Evolutionary conservation across 2,888 invertebrate genomes (phyloP).

Genomic region (Eurytoma californica): DNA sequence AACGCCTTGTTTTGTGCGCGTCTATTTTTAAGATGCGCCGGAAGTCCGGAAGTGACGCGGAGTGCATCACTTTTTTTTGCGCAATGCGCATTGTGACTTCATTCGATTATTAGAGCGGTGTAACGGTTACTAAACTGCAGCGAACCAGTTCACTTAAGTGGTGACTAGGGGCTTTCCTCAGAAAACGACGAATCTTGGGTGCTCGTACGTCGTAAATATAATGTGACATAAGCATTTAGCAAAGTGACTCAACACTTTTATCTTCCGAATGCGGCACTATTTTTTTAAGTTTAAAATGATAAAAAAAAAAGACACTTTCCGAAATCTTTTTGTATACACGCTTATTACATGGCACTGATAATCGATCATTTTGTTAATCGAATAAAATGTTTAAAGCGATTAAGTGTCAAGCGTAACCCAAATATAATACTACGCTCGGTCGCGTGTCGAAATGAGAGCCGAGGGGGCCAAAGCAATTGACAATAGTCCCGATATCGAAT

Average conservation of each 20-base stretch:
- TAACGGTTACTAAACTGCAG: constrained; percentile 22
- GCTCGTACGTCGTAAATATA: neutral
- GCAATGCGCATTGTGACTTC: constrained; percentile 32
- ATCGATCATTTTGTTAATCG: too few species aligned
- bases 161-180: constrained; percentile 32
- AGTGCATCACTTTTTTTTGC: constrained; percentile 16
- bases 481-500: constrained; percentile 23
- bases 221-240: neutral
- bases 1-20: neutral
- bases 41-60: constrained; percentile 11
- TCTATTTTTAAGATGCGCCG: neutral
- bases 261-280: too few species aligned
- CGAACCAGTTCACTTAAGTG: constrained; percentile 35
- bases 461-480: neutral
- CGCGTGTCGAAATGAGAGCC: neutral
- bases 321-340: too few species aligned
- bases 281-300: too few species aligned
- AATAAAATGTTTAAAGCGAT: too few species aligned
- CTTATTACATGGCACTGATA: too few species aligned
- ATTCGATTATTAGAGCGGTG: constrained; percentile 12
- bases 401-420: too few species aligned
- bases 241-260: neutral
- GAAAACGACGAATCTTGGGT: constrained; percentile 16
- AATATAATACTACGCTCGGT: too few species aligned
- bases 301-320: too few species aligned